Conservation (phyloP, 2,888 invertebrate species). For the Platycnemis pennipes region DNA sequence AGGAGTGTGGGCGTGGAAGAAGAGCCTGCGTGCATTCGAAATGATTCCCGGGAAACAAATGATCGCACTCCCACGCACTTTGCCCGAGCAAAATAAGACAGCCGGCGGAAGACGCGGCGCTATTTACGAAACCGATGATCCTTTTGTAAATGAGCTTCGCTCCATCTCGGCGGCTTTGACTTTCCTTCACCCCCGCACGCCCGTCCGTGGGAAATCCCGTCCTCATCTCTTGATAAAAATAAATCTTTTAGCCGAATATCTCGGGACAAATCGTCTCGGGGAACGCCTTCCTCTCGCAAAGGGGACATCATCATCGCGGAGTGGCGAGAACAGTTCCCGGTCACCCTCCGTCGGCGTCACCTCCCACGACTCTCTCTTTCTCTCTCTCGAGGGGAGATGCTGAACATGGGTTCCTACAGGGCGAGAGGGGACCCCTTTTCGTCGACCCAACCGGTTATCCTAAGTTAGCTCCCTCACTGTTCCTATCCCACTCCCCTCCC, state of each 20-base stretch:
- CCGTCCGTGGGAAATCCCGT: slow-evolving; percentile 11
- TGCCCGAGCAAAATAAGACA: background rate
- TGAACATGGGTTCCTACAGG: background rate
- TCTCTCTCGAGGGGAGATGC: background rate
- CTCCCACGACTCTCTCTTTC: background rate
- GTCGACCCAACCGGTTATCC: background rate
- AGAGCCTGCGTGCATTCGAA: background rate
- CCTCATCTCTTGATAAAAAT: slow-evolving; percentile 44
- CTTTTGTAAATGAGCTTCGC: background rate
- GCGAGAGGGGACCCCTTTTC: background rate
- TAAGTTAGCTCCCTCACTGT: background rate
- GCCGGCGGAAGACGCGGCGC: background rate
- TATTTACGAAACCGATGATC: slow-evolving; percentile 15
- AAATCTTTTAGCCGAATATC: slow-evolving; percentile 53
- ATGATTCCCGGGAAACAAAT: slow-evolving; percentile 57
- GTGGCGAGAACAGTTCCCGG: background rate
- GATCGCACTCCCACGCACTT: slow-evolving; percentile 43
- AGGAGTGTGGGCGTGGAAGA: background rate
- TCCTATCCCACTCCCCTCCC: background rate
- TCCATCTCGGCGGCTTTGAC: background rate
- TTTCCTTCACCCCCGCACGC: background rate
- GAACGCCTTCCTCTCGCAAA: background rate
- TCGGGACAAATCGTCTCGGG: slow-evolving; percentile 25
- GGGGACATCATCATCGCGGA: background rate
- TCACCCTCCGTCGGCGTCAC: background rate